Percentiles rank a stretch among this genome's conserved stretches.
phyloP scores from a whole-genome alignment of 1,140 invertebrate genomes.

The Wasmannia auropunctata region DNA sequence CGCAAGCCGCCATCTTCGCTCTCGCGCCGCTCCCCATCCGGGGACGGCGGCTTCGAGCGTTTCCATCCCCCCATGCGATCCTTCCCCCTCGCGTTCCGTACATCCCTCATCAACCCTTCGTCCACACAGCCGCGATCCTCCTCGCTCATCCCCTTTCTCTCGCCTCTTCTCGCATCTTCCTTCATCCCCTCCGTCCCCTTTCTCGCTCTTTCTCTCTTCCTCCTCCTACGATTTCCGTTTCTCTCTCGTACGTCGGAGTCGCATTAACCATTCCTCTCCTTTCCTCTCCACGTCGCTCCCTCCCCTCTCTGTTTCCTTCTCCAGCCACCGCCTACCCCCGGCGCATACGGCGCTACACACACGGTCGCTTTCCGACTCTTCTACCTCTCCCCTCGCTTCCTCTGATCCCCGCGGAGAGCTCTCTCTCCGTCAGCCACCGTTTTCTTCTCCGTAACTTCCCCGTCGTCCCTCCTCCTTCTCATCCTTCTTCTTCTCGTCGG shows the following conservation, averaged over 20 bases:
- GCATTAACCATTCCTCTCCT: conserved; percentile 21
- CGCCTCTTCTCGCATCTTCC: conserved; percentile 34
- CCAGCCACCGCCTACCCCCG: neutral
- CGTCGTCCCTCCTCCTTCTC: conserved; percentile 31
- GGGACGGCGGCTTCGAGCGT: conserved; percentile 70
- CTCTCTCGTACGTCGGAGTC: neutral
- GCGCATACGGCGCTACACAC: conserved; percentile 60
- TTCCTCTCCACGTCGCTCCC: conserved; percentile 33
- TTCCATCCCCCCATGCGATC: conserved; percentile 62
- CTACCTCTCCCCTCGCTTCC: conserved; percentile 31
- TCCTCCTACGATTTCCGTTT: neutral
- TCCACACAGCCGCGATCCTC: conserved; percentile 14
- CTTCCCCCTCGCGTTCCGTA: conserved; percentile 23
- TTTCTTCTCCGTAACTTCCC: conserved; percentile 29
- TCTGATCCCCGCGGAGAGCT: conserved; percentile 30
- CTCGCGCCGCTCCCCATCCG: conserved; percentile 78
- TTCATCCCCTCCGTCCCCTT: conserved; percentile 3
- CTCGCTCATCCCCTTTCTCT: conserved; percentile 16
- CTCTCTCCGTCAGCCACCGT: conserved; percentile 19
- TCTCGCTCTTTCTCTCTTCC: conserved; percentile 15
- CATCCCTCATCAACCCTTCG: conserved; percentile 6
- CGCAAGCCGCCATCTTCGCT: conserved; percentile 79
- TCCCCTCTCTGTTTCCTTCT: neutral
- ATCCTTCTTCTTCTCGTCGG: conserved; percentile 29
- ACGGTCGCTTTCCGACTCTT: conserved; percentile 50